Base-by-base conservation (phyloP, 1,140 invertebrate species). In the Anastatus disparis region DNA sequence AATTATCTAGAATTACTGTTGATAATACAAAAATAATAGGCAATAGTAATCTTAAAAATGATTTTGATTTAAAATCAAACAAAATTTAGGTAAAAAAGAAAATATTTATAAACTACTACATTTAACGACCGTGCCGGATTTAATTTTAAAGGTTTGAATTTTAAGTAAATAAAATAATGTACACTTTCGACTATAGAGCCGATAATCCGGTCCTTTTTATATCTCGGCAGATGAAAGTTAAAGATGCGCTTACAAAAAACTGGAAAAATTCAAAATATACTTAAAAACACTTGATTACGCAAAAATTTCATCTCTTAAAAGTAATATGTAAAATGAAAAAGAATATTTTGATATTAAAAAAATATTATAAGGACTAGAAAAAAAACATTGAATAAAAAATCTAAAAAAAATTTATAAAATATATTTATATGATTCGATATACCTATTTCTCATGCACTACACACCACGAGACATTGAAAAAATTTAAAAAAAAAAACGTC, bases 391-490 rank as follows among this genome's bases (percentile, higher is more conserved):
- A n/a, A n/a, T n/a, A n/a, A n/a, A n/a, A n/a, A n/a, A n/a, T n/a
- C 1, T 27, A 22, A 38, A 42, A 20, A 59, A 40, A 58, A 26
- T 8, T 46, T 40, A n/a, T n/a, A n/a, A n/a, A n/a, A n/a, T n/a
- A n/a, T n/a, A n/a, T n/a, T n/a, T n/a, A n/a, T n/a, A n/a, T n/a
- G n/a, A n/a, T n/a, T n/a, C n/a, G n/a, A n/a, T n/a, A n/a, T n/a
- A n/a, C n/a, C n/a, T n/a, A 42, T 74, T 70, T 58, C 52, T 67
- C 78, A 78, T 79, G 78, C 78, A 79, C 76, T 79, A 79, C 74
- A 75, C 76, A 78, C 50, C 75, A 74, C 72, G 73, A 71, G 73
- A 79, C 74, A 76, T 40, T 26, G 62, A 74, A 68, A 56, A 72
- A 53, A 70, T 26, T 62, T 12, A 15, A 8, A 44, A 26, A 26